A percentile compares a stretch with the other conserved stretches of the same genome.
Conservation (phyloP, 2,888 invertebrate genomes). For the Drosophila algonquin region DNA sequence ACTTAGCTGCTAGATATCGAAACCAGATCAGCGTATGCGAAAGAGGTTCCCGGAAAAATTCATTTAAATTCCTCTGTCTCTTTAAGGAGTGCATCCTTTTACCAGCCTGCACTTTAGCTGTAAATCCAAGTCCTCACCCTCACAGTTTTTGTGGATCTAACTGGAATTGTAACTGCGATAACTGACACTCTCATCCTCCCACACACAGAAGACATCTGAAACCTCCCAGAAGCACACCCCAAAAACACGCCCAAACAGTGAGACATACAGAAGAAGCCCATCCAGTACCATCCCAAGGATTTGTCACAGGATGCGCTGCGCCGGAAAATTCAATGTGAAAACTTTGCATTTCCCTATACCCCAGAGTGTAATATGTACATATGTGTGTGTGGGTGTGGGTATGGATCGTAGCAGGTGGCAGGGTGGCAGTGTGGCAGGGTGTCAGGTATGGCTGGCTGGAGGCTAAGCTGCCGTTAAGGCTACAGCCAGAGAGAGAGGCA, state of each 20-base stretch:
- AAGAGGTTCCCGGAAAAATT: too few species aligned
- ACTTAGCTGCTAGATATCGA: not conserved
- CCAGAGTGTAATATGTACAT: conserved; percentile 8
- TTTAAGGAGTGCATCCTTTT: not conserved
- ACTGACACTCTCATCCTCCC: conserved; percentile 35
- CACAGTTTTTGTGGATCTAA: not conserved
- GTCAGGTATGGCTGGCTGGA: conserved; percentile 41
- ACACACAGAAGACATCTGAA: conserved; percentile 7
- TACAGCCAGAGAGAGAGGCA: conserved; percentile 41
- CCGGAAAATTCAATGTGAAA: conserved; percentile 78
- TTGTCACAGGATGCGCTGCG: conserved; percentile 64
- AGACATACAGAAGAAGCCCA: conserved; percentile 12
- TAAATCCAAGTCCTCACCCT: conserved; percentile 17
- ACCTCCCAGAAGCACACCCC: conserved; percentile 2
- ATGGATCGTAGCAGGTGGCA: not conserved
- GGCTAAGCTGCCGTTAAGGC: conserved; percentile 67
- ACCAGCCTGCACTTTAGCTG: conserved; percentile 3
- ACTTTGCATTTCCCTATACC: conserved; percentile 62
- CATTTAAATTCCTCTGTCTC: too few species aligned
- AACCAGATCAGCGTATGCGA: too few species aligned
- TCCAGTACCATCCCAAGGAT: conserved; percentile 43
- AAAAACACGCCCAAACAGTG: conserved; percentile 1
- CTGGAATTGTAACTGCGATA: conserved; percentile 42
- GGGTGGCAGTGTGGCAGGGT: conserved; percentile 22
- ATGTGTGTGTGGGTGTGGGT: conserved; percentile 9